Evolutionary conservation across 2,113 vertebrate species (phyloP), one percentile per base, ranked within the genome.

Genomic region (Corythornis cristatus): DNA sequence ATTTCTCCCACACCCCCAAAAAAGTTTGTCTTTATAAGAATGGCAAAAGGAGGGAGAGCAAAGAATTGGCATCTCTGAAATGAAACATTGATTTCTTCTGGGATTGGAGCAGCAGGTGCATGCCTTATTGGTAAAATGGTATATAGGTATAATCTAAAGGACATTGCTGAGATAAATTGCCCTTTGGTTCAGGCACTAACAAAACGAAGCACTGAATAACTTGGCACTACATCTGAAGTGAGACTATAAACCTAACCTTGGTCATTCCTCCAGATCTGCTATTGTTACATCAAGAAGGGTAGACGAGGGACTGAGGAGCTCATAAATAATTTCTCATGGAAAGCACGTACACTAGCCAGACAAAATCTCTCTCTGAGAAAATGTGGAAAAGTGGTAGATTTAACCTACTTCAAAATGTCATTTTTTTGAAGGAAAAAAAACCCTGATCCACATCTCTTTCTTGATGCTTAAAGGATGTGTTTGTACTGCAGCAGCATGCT

Each of bases 241-340:
- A 97, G 89, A 96, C 95, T 94, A 92, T 88, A 96, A 95, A 97
- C 93, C 88, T 90, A 95, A 93, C 81, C 92, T 80, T 89, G 91
- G 94, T 86, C 93, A 95, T 96, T 97, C 89, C 92, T 96, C 90
- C 90, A 92, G 88, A 96, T 92, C 96, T 89, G 70, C 95, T 91
- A 61, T 67, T 93, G 94, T 95, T 96, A 90, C 81, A 90, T 95
- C 94, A 93, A 79, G 81, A 93, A 86, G 70, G 67, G 91, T 54
- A 95, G 94, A 83, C 35, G 5, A 43, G 89, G 92, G 95, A 94
- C 95, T 90, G 67, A 58, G 85, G 18, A 96, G 57, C 87, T 91
- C 93, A 91, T 95, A 96, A 95, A 94, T 86, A 93, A 94, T 96
- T 97, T 93, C 74, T 90, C 93, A 96, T 96, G 96, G 94, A 95